Evolutionary conservation across 2,113 vertebrate genomes (phyloP).

Genomic region (Danionella cerebrum): DNA sequence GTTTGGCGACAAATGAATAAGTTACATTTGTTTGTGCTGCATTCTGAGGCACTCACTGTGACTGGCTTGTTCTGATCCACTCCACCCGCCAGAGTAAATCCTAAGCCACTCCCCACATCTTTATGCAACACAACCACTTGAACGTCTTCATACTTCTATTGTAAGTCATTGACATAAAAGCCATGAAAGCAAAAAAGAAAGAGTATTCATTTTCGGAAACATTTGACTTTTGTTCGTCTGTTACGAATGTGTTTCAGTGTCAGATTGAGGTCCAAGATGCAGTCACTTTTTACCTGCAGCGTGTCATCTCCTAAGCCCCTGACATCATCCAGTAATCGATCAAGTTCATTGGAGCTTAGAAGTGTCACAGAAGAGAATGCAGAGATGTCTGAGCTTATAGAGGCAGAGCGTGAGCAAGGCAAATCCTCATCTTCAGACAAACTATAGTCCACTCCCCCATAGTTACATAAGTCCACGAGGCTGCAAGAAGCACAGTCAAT

Average conservation of each 20-base stretch:
- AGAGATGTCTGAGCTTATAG: constrained; percentile 64
- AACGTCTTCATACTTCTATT: constrained; percentile 60
- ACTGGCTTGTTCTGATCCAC: constrained; percentile 69
- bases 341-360: constrained; percentile 63
- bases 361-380: constrained; percentile 63
- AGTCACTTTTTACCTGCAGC: constrained; percentile 52
- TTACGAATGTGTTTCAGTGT: neutral
- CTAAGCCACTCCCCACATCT: constrained; percentile 64
- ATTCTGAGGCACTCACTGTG: constrained; percentile 53
- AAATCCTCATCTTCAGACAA: constrained; percentile 39
- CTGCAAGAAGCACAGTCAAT: constrained; percentile 44
- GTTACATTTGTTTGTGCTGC: neutral
- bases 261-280: neutral
- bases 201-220: too few species aligned
- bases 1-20: too few species aligned
- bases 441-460: constrained; percentile 56
- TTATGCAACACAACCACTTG: constrained; percentile 75
- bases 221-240: neutral
- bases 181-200: neutral
- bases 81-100: constrained; percentile 72
- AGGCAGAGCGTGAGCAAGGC: constrained; percentile 43
- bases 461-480: constrained; percentile 63
- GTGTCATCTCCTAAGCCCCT: constrained; percentile 52
- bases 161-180: neutral
- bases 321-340: constrained; percentile 65